Evolutionary conservation across 2,113 vertebrate species (phyloP), one percentile per base, ranked within the genome.

Genomic region (Fukomys damarensis): DNA sequence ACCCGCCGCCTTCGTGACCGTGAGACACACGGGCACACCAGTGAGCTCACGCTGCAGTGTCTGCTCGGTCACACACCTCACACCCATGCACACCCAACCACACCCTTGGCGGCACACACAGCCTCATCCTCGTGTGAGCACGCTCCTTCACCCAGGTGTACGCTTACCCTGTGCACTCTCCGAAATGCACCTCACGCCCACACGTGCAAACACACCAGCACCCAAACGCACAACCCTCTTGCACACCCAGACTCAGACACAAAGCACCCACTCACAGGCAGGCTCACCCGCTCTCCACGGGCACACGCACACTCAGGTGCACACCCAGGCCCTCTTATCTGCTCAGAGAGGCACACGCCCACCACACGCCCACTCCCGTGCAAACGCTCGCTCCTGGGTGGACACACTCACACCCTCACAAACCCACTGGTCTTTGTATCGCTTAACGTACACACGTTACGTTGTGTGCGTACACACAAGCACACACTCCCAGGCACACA

Each of bases 1-100:
- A 4, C 11, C 41, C 3, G 22, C 58, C 70, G 3, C 22, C 28
- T 5, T 3, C 1, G 2, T 2, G 16, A 9, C 79, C 26, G 2
- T 0, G 56, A 96, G 72, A 65, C 82, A 28, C 79, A 0, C 3
- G 0, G 86, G 13, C 56, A 65, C 5, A 2, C 35, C 11, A 4
- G 46, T 14, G 16, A 7, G 5, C 32, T 80, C 63, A 84, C 7
- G 0, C 61, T 32, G 9, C 46, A 0, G 16, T 85, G 16, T 9
- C 49, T 19, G 35, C 52, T n/a, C 7, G 28, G 24, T 26, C 66
- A 46, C 24, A 38, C 56, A n/a, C 59, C 80, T 26, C 17, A 43
- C 46, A 52, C 32, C 7, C 5, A 7, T 6, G 16, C 7, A 32
- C 63, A 61, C 10, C 11, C 7, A 19, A 10, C 35, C 19, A 95